Percentiles rank a stretch among this genome's conserved stretches.
Conservation (phyloP, 2,888 invertebrate species). For the Pogonocherus hispidulus region DNA sequence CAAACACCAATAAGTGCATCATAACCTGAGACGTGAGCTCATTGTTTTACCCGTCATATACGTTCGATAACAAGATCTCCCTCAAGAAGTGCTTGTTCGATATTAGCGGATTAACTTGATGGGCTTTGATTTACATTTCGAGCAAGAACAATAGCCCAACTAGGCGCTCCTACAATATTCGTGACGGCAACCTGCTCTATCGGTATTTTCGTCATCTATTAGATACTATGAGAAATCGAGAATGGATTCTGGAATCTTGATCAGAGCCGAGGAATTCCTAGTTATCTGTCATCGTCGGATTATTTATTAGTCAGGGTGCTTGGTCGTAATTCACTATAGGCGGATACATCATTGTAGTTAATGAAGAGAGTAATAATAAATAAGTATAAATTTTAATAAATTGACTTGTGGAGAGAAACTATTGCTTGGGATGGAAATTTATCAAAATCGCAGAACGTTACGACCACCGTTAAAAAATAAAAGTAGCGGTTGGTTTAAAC, state of each 20-base stretch:
- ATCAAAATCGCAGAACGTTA: no score
- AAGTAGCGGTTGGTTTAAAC: no score
- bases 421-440: neutral
- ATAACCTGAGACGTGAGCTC: neutral
- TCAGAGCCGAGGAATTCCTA: slow-evolving; percentile 29
- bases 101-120: neutral
- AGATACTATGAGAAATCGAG: slow-evolving; percentile 28
- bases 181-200: slow-evolving; percentile 23
- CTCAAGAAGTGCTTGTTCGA: neutral
- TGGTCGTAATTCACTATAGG: slow-evolving; percentile 28
- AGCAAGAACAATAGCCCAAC: slow-evolving; percentile 2
- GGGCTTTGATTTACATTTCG: slow-evolving; percentile 4
- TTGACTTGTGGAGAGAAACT: slow-evolving; percentile 1
- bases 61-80: neutral
- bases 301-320: slow-evolving; percentile 39
- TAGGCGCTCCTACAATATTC: slow-evolving; percentile 6
- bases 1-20: neutral
- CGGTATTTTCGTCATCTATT: slow-evolving; percentile 18
- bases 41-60: neutral
- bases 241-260: slow-evolving; percentile 28
- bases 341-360: slow-evolving; percentile 31
- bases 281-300: slow-evolving; percentile 37
- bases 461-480: no score
- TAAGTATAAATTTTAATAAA: slow-evolving; percentile 13
- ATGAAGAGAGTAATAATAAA: slow-evolving; percentile 23